phyloP scores from a whole-genome alignment of 1,140 invertebrate species.

The Thaumatotibia leucotreta region DNA sequence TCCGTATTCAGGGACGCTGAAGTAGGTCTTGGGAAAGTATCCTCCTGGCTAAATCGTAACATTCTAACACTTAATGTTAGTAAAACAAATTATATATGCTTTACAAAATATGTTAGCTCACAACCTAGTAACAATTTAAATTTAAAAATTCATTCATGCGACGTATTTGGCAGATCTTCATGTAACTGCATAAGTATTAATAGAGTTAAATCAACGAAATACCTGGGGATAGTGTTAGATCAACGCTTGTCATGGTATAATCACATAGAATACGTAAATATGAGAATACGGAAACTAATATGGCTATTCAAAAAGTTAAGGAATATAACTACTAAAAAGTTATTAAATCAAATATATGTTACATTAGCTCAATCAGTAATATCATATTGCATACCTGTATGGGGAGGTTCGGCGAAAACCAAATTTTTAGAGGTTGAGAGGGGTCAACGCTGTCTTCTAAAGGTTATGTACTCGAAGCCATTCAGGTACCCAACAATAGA shows the following conservation, averaged over 20 bases:
- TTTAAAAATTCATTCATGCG: neutral
- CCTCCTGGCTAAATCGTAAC: too few species aligned
- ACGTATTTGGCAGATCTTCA: neutral
- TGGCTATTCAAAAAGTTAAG: neutral
- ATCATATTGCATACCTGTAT: neutral
- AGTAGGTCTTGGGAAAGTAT: too few species aligned
- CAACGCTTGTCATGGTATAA: neutral
- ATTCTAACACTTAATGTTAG: neutral
- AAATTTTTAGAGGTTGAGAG: conserved; percentile 2
- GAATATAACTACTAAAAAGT: neutral
- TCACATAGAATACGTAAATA: neutral
- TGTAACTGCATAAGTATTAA: neutral
- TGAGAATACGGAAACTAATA: neutral
- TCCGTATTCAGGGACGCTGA: too few species aligned
- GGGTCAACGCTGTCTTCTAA: neutral
- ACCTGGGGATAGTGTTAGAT: conserved; percentile 14
- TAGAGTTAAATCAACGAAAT: neutral
- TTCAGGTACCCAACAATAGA: neutral
- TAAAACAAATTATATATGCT: neutral
- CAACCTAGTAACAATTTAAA: neutral
- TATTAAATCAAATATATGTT: neutral
- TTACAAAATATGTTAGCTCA: neutral
- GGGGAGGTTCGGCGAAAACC: conserved; percentile 14
- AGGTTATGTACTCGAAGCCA: neutral
- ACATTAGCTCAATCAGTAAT: neutral